phyloP scores from a whole-genome alignment of 1,140 invertebrate species.

The Caerostris darwini region DNA sequence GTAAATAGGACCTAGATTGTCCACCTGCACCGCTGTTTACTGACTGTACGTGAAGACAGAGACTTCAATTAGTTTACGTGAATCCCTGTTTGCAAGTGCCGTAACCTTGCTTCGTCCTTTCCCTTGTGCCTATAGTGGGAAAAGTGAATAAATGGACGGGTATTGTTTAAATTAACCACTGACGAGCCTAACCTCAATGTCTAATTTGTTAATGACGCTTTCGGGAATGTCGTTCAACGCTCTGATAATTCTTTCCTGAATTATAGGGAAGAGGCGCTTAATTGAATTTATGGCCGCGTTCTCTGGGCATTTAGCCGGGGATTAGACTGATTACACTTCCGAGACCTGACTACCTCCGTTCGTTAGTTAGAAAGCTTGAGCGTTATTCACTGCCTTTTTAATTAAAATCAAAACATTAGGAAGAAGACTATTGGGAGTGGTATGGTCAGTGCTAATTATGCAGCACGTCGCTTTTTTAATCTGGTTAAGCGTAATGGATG shows the following conservation, averaged over 20 bases:
- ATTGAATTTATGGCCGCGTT: conserved; percentile 52
- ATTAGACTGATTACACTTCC: conserved; percentile 29
- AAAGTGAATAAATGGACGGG: conserved; percentile 30
- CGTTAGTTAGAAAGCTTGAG: background rate
- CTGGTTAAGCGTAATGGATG: background rate
- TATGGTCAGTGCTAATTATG: background rate
- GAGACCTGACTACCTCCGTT: background rate
- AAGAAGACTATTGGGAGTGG: background rate
- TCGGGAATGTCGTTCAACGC: conserved; percentile 43
- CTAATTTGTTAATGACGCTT: conserved; percentile 64
- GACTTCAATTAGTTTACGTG: background rate
- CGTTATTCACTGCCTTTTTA: background rate
- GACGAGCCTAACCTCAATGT: conserved; percentile 45
- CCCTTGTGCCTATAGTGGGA: background rate
- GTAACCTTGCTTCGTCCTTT: background rate
- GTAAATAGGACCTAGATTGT: too few species aligned
- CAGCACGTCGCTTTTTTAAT: background rate
- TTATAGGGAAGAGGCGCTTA: conserved; percentile 45
- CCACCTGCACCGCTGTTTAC: too few species aligned
- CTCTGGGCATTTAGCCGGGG: background rate
- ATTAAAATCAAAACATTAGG: conserved; percentile 33
- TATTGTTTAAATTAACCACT: conserved; percentile 58
- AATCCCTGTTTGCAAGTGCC: background rate
- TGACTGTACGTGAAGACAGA: too few species aligned
- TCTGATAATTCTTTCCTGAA: conserved; percentile 61